Conservation (phyloP, 2,888 invertebrate genomes). For the Rotaria sp. region DNA sequence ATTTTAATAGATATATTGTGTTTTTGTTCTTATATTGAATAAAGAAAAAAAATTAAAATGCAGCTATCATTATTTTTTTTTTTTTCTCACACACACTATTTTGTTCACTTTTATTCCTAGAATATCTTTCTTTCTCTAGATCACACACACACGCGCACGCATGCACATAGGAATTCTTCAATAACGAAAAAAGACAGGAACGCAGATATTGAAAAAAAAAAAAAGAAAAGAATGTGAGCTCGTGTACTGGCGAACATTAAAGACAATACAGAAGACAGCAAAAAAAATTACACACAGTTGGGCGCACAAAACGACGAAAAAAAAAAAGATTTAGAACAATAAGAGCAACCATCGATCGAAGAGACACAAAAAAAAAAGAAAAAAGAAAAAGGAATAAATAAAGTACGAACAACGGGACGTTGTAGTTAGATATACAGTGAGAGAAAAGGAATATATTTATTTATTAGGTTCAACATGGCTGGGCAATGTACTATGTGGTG, state of each 20-base stretch:
- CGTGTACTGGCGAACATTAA: not conserved
- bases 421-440: not conserved
- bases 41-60: slow-evolving; percentile 13
- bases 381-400: not conserved
- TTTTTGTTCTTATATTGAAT: not conserved
- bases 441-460: not conserved
- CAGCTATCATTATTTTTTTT: not conserved
- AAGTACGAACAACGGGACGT: slow-evolving; percentile 19
- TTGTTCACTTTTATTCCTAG: slow-evolving; percentile 17
- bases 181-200: not conserved
- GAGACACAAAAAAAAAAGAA: not conserved
- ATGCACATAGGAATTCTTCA: not conserved
- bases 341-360: not conserved
- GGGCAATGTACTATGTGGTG: not conserved
- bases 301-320: slow-evolving; percentile 1
- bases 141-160: not conserved
- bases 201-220: not conserved
- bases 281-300: slow-evolving; percentile 16
- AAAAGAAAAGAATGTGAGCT: not conserved
- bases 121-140: not conserved
- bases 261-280: not conserved
- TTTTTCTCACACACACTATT: not conserved
- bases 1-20: not conserved
- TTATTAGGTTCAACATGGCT: slow-evolving; percentile 19
- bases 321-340: not conserved